A percentile compares a stretch with the other conserved stretches of the same genome.
Conservation (phyloP, 2,888 invertebrate species). For the Erpobdella octoculata region DNA sequence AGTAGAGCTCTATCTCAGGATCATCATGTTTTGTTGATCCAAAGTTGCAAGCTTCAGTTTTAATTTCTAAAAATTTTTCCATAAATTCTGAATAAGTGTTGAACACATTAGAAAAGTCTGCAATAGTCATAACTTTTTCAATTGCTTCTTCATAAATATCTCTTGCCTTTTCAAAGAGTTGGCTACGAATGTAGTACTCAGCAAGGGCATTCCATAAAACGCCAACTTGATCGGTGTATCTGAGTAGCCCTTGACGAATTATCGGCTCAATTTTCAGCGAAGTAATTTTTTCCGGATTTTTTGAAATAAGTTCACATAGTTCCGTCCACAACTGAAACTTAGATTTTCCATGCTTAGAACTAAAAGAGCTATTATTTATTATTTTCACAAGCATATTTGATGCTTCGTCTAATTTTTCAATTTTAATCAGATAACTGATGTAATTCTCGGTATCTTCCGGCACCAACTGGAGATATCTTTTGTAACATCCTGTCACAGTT, state of each 20-base stretch:
- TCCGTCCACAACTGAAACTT: slow-evolving; percentile 91
- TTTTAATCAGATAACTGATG: slow-evolving; percentile 79
- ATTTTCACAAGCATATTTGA: slow-evolving; percentile 80
- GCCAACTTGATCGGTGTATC: slow-evolving; percentile 87
- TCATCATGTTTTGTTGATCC: no score
- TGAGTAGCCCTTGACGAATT: slow-evolving; percentile 84
- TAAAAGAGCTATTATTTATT: slow-evolving; percentile 91
- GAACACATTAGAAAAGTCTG: no score
- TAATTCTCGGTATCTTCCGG: slow-evolving; percentile 95
- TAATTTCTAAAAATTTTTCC: no score
- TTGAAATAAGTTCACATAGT: slow-evolving; percentile 89
- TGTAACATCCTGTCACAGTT: slow-evolving; percentile 86
- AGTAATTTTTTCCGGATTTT: slow-evolving; percentile 69
- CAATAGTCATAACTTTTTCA: no score
- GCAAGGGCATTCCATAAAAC: slow-evolving; percentile 96
- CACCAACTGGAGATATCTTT: slow-evolving; percentile 76
- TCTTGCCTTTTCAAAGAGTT: slow-evolving; percentile 82
- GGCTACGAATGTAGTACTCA: slow-evolving; percentile 93
- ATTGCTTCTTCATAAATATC: no score
- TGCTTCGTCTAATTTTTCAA: slow-evolving; percentile 85
- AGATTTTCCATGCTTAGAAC: slow-evolving; percentile 92
- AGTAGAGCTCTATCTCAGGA: no score
- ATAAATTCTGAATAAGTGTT: no score
- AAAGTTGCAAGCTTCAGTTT: no score
- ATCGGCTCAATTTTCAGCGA: slow-evolving; percentile 93